Percentiles rank a stretch among this genome's conserved stretches.
Evolutionary conservation across 2,888 invertebrate genomes (phyloP).

Genomic region (Slavum lentiscoides): DNA sequence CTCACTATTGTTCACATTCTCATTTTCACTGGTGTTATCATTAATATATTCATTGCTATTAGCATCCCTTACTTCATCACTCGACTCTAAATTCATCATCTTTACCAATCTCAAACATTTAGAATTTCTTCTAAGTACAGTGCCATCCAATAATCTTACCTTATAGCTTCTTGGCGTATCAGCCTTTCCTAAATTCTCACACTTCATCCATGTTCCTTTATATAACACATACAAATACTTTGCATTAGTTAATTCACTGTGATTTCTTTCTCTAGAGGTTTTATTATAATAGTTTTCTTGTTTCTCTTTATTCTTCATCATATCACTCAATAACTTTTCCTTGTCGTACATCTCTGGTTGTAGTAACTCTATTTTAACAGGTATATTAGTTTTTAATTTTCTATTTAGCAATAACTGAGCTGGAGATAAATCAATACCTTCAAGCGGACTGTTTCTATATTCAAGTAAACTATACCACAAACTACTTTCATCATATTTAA

Average conservation of each 20-base stretch:
- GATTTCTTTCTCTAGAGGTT: neutral
- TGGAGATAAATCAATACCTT: neutral
- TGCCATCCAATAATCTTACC: neutral
- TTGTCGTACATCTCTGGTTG: neutral
- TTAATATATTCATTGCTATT: too few relatives aligned
- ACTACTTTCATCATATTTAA: conserved; percentile 13
- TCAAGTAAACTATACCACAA: conserved; percentile 27
- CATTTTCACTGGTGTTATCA: neutral
- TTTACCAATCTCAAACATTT: neutral
- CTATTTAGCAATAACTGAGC: neutral
- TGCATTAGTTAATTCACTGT: neutral
- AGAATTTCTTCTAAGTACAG: neutral
- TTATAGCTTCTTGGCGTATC: neutral
- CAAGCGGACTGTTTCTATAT: conserved; percentile 47
- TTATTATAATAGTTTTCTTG: neutral
- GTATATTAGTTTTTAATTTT: neutral
- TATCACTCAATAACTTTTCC: neutral
- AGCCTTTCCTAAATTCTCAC: neutral
- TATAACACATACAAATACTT: neutral
- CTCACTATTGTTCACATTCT: neutral
- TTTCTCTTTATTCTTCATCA: neutral
- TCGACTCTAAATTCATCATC: too few relatives aligned
- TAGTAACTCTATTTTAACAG: neutral
- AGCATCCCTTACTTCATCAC: too few relatives aligned
- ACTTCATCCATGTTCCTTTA: neutral